Base-by-base conservation (phyloP, 2,888 invertebrate species). In the Tribolium freemani region DNA sequence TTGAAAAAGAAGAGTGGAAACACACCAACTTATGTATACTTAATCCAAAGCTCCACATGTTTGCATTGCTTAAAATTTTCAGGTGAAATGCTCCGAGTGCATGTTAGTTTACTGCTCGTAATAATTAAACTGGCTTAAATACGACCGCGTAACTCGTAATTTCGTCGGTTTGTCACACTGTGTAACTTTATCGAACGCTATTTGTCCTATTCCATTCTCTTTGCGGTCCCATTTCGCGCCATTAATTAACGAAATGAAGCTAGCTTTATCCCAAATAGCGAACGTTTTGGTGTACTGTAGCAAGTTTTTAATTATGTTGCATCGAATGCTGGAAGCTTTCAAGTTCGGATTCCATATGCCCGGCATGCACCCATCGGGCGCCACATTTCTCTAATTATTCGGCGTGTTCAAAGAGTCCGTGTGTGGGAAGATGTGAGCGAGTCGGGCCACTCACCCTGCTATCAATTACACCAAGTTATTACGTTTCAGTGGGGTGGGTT, bases 311-410 rank as follows among this genome's bases (percentile, higher is more conserved):
- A 45, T 58, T 45, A 58, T 20, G 16, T 58, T 8, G 46, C 4
- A 58, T 58, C 9, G 2, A 16, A 58, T 9, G 21, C 5, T 5
- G 38, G 16, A 56, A 56, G 44, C 57, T 44, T 44, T 57, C 44
- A 44, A 38, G n/a, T 5, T 26, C 16, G 8, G 54, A 20, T 26
- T 56, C 10, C 31, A 31, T 30, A 56, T 56, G 56, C 31, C 21
- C 21, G 45, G 44, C 26, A 53, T 53, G 44, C 53, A 64, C 53
- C 31, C 30, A 38, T 21, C 46, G 45, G 46, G 44, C 51, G 60
- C 69, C 63, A 54, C 61, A 69, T 63, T 63, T 20, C 60, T 69
- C 54, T 46, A 69, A 69, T 69, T 69, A 69, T 63, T 63, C 69
- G 69, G 63, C 54, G 46, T 10, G 26, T 9, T 69, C 69, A 69